Base-by-base conservation (phyloP, 2,113 vertebrate genomes). In the Kryptolebias marmoratus region DNA sequence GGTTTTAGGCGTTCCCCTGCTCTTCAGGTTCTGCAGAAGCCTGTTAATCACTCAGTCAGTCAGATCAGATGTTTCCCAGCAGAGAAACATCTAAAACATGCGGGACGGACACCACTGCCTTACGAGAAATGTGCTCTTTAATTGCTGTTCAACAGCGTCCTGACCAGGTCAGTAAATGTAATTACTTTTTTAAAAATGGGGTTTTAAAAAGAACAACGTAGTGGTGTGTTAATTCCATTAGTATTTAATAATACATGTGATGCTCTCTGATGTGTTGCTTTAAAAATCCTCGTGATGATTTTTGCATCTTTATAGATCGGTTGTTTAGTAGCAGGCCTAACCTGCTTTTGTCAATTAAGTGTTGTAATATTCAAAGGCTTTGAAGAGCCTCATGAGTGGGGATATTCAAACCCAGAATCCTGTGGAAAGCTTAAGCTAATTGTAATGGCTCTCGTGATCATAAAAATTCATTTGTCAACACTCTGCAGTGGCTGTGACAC, bases 401-500 rank as follows among this genome's bases (percentile, higher is more conserved):
- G 71, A 59, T 27, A 77, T 79, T 82, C 75, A 82, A 53, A 78
- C 55, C 71, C 67, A 86, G 69, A 85, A 84, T 71, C 63, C 65
- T 30, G 57, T 81, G 85, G 71, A 87, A 84, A 78, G 72, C 75
- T 85, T 79, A 80, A 73, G 69, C 77, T 88, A 77, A 88, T 88
- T 84, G 82, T 79, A 71, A 57, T 56, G 67, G 68, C 55, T 82
- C 67, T 57, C 39, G 15, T 64, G 13, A 54, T 75, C 56, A 80
- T 88, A 82, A 86, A 86, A 80, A 86, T 84, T 79, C 54, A 86
- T 75, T 71, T 71, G 70, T 75, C 79, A 82, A 60, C 77, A 62
- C 31, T 7, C 57, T 63, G 27, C 5, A 55, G 60, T 12, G 3
- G 63, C 55, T 72, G 70, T 55, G 68, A 81, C 80, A 68, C 65